phyloP scores from a whole-genome alignment of 2,797 vertebrate genomes.

The Calcarius lapponicus region DNA sequence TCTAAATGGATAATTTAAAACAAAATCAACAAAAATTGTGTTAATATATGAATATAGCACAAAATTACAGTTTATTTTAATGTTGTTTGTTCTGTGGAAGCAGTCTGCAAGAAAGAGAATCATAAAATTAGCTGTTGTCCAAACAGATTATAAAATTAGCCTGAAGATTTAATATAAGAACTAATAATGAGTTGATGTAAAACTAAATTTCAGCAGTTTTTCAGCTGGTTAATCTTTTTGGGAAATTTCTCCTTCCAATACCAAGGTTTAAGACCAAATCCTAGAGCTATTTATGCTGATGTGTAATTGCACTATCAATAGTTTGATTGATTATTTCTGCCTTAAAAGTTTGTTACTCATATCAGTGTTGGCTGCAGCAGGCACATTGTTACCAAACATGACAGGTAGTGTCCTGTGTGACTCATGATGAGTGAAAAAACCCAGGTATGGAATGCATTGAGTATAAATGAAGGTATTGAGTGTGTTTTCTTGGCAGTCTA shows the following conservation, averaged over 20 bases:
- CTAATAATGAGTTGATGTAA: not conserved
- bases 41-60: not conserved
- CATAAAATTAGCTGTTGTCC: not conserved
- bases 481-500: not conserved
- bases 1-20: not conserved
- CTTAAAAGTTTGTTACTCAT: not conserved
- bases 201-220: not conserved
- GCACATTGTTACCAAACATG: not conserved
- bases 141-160: not conserved
- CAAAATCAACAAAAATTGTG: not conserved
- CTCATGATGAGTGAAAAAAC: not conserved
- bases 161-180: not conserved
- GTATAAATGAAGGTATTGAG: not conserved
- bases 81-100: not conserved
- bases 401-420: not conserved
- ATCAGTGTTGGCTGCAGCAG: not conserved
- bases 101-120: not conserved
- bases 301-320: not conserved
- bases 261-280: not conserved
- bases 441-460: not conserved
- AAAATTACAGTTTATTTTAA: not conserved
- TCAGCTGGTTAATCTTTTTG: not conserved
- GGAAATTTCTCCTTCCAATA: not conserved
- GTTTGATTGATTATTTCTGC: not conserved
- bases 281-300: not conserved